phyloP scores from a whole-genome alignment of 2,797 vertebrate species.

The Aldrovandia affinis region DNA sequence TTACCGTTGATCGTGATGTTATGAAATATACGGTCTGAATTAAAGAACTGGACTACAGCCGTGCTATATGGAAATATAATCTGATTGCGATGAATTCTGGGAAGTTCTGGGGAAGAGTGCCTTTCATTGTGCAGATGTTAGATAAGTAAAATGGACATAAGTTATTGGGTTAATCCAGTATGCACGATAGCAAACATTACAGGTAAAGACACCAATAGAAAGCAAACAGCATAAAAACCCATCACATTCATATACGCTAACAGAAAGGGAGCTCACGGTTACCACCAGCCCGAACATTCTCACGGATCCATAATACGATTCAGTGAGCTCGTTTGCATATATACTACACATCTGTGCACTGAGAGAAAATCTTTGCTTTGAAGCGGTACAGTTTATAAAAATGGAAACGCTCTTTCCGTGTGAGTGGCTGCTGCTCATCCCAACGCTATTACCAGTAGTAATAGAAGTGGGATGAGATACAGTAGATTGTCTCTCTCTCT shows the following conservation, averaged over 20 bases:
- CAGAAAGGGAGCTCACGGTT: slow-evolving; percentile 22
- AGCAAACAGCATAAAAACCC: slow-evolving; percentile 34
- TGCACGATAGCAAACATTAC: neutral
- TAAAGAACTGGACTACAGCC: neutral
- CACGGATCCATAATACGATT: neutral
- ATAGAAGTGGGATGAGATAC: neutral
- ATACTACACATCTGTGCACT: neutral
- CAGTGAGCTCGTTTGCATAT: neutral
- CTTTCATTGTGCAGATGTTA: slow-evolving; percentile 59
- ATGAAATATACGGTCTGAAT: neutral
- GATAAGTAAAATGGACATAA: slow-evolving; percentile 19
- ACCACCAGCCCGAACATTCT: neutral
- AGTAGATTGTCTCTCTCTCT: neutral
- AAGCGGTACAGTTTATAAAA: neutral
- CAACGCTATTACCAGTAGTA: neutral
- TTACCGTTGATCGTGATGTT: neutral
- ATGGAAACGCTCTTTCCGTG: neutral
- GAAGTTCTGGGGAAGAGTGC: slow-evolving; percentile 24
- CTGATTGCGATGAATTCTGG: neutral
- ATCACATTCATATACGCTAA: slow-evolving; percentile 20
- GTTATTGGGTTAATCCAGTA: slow-evolving; percentile 51
- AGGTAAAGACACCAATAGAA: slow-evolving; percentile 13
- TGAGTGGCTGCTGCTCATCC: neutral
- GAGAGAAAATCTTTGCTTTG: neutral
- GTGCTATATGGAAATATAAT: neutral